Base-by-base conservation (phyloP, 23 tunicate genomes). In the Botrylloides violaceus region DNA sequence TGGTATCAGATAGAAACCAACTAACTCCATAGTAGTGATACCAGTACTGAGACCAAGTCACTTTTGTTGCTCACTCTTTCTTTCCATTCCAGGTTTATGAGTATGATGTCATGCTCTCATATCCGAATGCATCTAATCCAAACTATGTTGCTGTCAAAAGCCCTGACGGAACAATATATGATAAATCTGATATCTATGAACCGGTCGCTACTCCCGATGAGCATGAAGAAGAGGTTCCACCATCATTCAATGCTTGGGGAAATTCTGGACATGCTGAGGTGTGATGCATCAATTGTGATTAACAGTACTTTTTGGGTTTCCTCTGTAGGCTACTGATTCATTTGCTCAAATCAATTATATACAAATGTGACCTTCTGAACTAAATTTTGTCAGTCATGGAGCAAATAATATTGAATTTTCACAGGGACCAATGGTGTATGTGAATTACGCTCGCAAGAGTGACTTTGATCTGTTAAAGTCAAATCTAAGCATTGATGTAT, bases 361-460 rank as follows among this genome's bases (percentile, higher is more conserved):
- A n/a, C n/a, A n/a, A n/a, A n/a, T n/a, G n/a, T n/a, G n/a, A n/a
- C n/a, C n/a, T n/a, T n/a, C n/a, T n/a, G n/a, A n/a, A n/a, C n/a
- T n/a, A n/a, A n/a, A n/a, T n/a, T n/a, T n/a, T n/a, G 18, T 47
- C 55, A 47, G 55, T 47, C 55, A 47, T n/a, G n/a, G n/a, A n/a
- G n/a, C n/a, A 43, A 43, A 43, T 43, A 43, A 43, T 43, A 15
- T 43, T 7, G 9, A 7, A 7, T 7, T 43, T 43, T 43, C 15
- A 37, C 57, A 68, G 66, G 99, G 91, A 4, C 34, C 79, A 77
- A 35, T 87, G 76, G 83, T 82, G 32, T 95, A 82, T 76, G 99
- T 95, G 5, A 95, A 95, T 30, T 95, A 78, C 79, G 99, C 80
- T 21, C 50, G 96, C 22, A 64, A 60, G 3, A 82, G 82, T 74